Percentiles rank a stretch among this genome's conserved stretches.
Evolutionary conservation across 2,113 vertebrate genomes (phyloP).

Genomic region (Coregonus clupeaformis): DNA sequence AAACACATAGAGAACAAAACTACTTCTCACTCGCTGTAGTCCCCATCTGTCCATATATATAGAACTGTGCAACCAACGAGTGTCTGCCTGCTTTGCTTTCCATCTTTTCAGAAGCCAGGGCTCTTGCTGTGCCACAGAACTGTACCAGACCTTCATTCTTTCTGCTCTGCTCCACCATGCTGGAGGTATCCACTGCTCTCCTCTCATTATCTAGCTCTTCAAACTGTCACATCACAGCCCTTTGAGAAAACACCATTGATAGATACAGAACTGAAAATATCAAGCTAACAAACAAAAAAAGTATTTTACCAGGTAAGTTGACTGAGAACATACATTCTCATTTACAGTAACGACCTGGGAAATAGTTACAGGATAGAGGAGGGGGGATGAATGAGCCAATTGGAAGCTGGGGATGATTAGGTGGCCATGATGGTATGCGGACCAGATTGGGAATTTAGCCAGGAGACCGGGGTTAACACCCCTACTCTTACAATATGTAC

Average conservation of each 20-base stretch:
- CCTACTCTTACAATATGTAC: too few relatives aligned
- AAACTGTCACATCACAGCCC: conserved; percentile 41
- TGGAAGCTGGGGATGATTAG: too few relatives aligned
- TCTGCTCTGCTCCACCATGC: conserved; percentile 40
- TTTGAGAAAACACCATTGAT: conserved; percentile 5
- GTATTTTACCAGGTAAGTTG: conserved; percentile 1
- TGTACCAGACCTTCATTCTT: conserved; percentile 43
- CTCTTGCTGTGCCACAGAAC: conserved; percentile 59
- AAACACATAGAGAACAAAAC: conserved; percentile 60
- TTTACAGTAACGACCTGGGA: too few relatives aligned
- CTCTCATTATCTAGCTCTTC: conserved; percentile 19
- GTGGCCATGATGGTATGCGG: too few relatives aligned
- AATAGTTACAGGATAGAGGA: too few relatives aligned
- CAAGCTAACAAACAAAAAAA: conserved; percentile 10
- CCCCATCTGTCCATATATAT: conserved; percentile 65
- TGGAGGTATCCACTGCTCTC: conserved; percentile 13
- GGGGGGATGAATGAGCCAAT: too few relatives aligned
- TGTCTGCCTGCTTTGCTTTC: conserved; percentile 35
- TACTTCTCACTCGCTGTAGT: conserved; percentile 51
- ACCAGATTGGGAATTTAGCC: too few relatives aligned
- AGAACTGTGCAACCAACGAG: conserved; percentile 56
- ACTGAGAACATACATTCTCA: too few relatives aligned
- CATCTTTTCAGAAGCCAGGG: conserved; percentile 48
- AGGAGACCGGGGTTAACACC: too few relatives aligned
- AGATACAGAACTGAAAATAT: conserved; percentile 24